A percentile compares a stretch with the other conserved stretches of the same genome.
Conservation (phyloP, 2,113 vertebrate species). For the Phalacrocorax carbo region DNA sequence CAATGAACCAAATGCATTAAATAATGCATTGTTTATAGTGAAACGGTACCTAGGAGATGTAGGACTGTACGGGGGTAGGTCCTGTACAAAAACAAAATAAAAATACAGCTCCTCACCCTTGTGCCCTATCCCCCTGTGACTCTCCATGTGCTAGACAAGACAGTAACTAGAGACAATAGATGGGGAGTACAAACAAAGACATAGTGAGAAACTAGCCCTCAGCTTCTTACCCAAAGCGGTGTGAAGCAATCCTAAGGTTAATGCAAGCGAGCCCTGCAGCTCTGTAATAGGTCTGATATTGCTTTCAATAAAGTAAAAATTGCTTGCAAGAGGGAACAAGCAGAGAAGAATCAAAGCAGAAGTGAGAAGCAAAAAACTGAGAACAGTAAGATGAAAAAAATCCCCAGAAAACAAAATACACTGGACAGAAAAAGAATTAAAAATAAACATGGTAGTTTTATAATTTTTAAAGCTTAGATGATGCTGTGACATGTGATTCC, state of each 20-base stretch:
- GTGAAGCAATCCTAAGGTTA: neutral
- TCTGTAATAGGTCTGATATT: neutral
- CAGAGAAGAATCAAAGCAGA: neutral
- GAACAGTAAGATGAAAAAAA: neutral
- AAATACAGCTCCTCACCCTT: neutral
- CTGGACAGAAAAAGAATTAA: neutral
- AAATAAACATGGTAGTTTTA: neutral
- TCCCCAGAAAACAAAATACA: neutral
- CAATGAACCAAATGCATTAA: neutral
- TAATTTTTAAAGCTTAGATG: neutral
- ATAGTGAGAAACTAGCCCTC: neutral
- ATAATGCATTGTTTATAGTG: neutral
- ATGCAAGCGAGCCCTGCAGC: neutral
- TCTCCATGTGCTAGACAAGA: neutral
- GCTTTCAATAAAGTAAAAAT: slow-evolving; percentile 34
- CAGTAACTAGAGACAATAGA: neutral
- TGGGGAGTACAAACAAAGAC: neutral
- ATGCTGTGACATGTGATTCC: neutral
- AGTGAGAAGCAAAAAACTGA: slow-evolving; percentile 1
- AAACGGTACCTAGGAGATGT: neutral
- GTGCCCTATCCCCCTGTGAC: neutral
- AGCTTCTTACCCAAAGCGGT: neutral
- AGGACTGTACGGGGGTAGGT: neutral
- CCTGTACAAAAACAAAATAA: neutral
- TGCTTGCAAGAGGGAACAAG: slow-evolving; percentile 1